phyloP scores from a whole-genome alignment of 2,113 vertebrate genomes.

The Pantherophis guttatus region DNA sequence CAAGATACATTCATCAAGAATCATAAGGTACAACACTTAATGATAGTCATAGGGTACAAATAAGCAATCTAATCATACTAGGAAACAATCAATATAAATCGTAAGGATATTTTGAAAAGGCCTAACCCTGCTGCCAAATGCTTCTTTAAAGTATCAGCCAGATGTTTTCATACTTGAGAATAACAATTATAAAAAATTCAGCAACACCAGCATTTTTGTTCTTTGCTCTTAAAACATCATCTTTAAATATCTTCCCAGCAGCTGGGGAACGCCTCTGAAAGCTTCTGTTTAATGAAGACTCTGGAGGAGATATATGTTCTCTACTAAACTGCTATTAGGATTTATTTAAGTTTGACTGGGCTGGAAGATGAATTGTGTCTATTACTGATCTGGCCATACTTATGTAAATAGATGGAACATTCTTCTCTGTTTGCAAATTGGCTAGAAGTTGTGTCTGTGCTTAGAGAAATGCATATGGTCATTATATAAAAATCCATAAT shows the following conservation, averaged over 20 bases:
- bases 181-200: constrained; percentile 42
- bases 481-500: constrained; percentile 32
- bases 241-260: constrained; percentile 37
- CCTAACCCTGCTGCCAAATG: neutral
- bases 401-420: constrained; percentile 39
- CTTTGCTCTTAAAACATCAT: constrained; percentile 20
- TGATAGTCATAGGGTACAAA: too few species aligned
- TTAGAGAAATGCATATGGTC: constrained; percentile 20
- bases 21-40: too few species aligned
- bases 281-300: constrained; percentile 29
- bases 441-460: neutral
- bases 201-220: neutral
- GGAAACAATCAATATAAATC: too few species aligned
- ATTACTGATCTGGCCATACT: constrained; percentile 20
- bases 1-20: too few species aligned
- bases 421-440: constrained; percentile 14
- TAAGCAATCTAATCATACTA: too few species aligned
- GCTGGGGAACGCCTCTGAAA: constrained; percentile 38
- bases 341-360: constrained; percentile 27
- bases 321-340: constrained; percentile 37
- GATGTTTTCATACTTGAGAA: constrained; percentile 35
- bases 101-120: constrained; percentile 2
- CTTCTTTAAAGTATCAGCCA: constrained; percentile 1
- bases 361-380: constrained; percentile 39
- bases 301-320: constrained; percentile 31